Percentiles rank a stretch among this genome's conserved stretches.
These are phyloP conservation scores for Athripsodes cinereus DNA, from an alignment of 2,888 invertebrate species.

Conservation along the genomic window DNA sequence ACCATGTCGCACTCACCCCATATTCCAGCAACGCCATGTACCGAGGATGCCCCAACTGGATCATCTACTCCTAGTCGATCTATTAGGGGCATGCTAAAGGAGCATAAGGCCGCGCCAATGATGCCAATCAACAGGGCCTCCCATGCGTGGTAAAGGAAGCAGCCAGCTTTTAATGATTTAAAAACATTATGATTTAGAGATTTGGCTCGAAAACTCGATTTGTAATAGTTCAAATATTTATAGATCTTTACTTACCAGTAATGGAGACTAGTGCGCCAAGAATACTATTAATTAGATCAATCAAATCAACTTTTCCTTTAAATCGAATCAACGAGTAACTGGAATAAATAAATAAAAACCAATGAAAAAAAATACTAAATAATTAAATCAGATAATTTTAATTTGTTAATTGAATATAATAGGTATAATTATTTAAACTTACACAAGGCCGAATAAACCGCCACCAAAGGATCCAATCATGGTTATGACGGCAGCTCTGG, in stretches of 20 bases:
- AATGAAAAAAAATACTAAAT: neutral
- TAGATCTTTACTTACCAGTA: conserved; percentile 52
- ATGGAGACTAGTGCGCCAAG: conserved; percentile 82
- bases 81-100: conserved; percentile 65
- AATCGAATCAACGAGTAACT: conserved; percentile 61
- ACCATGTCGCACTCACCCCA: conserved; percentile 50
- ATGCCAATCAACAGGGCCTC: conserved; percentile 78
- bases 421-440: conserved; percentile 28
- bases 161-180: conserved; percentile 55
- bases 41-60: conserved; percentile 87
- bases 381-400: neutral
- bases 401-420: neutral
- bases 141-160: conserved; percentile 81
- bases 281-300: conserved; percentile 83
- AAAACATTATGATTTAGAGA: neutral
- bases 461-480: conserved; percentile 90
- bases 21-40: conserved; percentile 74
- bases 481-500: conserved; percentile 82
- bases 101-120: conserved; percentile 70
- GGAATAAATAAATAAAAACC: no score
- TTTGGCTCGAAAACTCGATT: neutral
- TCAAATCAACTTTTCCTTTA: conserved; percentile 70
- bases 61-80: conserved; percentile 78
- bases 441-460: conserved; percentile 64
- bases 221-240: neutral